Conservation (phyloP, 2,888 invertebrate species). For the Lamproptera curius region DNA sequence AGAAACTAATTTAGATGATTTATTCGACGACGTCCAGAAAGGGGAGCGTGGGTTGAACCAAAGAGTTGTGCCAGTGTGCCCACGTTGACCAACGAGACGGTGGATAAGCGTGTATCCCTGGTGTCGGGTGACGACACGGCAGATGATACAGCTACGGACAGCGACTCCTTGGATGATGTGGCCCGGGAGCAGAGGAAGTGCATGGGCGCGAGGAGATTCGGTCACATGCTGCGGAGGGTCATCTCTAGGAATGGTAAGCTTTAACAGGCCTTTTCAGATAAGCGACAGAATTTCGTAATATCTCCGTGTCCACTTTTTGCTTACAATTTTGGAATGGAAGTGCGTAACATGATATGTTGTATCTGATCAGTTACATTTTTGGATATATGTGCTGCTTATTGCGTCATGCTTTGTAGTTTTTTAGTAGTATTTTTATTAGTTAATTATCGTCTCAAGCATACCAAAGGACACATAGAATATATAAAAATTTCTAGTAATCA, state of each 20-base stretch:
- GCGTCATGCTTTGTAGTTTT: background rate
- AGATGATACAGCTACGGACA: slow-evolving; percentile 61
- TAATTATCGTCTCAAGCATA: too few species aligned
- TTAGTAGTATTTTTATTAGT: too few species aligned
- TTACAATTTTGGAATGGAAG: background rate
- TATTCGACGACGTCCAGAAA: slow-evolving; percentile 60
- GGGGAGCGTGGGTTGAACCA: slow-evolving; percentile 56
- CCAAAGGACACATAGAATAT: too few species aligned
- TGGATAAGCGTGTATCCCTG: slow-evolving; percentile 55
- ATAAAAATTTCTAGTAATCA: too few species aligned
- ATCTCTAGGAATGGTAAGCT: slow-evolving; percentile 71
- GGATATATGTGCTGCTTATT: background rate
- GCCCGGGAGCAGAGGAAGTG: slow-evolving; percentile 64
- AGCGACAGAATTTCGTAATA: background rate
- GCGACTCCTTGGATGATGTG: slow-evolving; percentile 64
- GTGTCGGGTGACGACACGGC: slow-evolving; percentile 64
- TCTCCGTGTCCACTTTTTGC: too few species aligned
- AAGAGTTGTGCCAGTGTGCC: slow-evolving; percentile 69
- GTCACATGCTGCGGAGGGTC: slow-evolving; percentile 64
- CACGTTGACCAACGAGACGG: slow-evolving; percentile 49
- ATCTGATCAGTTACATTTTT: background rate
- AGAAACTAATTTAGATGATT: slow-evolving; percentile 74
- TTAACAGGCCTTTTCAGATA: background rate
- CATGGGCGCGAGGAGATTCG: slow-evolving; percentile 66
- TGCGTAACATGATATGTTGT: background rate